Evolutionary conservation across 2,888 invertebrate species (phyloP), one percentile per base, ranked within the genome.

Genomic region (Cylloceria caligata): DNA sequence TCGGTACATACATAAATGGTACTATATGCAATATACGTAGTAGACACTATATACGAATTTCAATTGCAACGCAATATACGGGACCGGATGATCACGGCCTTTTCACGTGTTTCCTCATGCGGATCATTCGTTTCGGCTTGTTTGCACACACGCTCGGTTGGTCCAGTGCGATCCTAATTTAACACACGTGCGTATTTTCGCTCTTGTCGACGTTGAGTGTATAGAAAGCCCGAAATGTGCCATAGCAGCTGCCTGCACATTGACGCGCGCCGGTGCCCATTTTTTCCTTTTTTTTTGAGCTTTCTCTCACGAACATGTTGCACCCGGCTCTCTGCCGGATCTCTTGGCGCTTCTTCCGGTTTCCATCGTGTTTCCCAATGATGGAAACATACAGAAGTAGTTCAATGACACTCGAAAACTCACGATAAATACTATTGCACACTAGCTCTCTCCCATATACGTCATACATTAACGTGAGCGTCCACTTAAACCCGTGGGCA

Each of bases 61-160:
- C 30, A 21, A 47, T 60, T 11, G 36, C 27, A n/a, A 11, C 30
- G 71, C 49, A 49, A 62, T 71, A 72, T 71, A 21, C 36, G 82
- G 55, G 71, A 72, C 69, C 76, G 52, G 69, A 72, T 27, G 76
- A 79, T 79, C 73, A 57, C 45, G 39, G 62, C 84, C 81, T 85
- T 86, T 85, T 86, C 81, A 73, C 83, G 75, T 79, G 83, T 55
- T 85, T 79, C 67, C 83, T 85, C 86, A 83, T 86, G 86, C 86
- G 78, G 83, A 86, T 88, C 87, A 88, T 87, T 87, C 86, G 81
- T 84, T 80, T 81, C 84, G 84, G 82, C 84, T 86, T 87, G 87
- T 88, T 89, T 89, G 86, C 83, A 81, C 72, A 69, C 71, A 80
- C 76, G 80, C 72, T 68, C 76, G 75, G 79, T 60, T 83, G 75